Conservation (phyloP, 30 jellyfish, hydroid and myxozoan species). For the Pelagia noctiluca region DNA sequence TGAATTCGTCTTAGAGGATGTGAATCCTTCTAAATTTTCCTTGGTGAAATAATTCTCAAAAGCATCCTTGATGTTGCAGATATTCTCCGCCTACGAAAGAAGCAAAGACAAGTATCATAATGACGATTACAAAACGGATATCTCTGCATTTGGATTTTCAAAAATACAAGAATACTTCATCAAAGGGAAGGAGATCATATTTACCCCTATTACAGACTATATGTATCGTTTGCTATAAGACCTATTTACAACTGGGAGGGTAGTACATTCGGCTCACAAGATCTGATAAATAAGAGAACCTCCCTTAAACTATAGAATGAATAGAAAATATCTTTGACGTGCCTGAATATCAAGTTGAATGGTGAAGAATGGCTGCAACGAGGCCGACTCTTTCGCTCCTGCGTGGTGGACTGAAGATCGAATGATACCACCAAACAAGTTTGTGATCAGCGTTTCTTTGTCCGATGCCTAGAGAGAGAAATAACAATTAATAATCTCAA, state of each 20-base stretch:
- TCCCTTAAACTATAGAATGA: too few species aligned
- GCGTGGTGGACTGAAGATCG: conserved; percentile 97
- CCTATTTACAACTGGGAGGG: too few species aligned
- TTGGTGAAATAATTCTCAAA: conserved; percentile 82
- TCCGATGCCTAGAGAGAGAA: conserved; percentile 52
- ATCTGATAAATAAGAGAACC: too few species aligned
- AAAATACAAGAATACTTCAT: too few species aligned
- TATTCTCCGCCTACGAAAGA: conserved; percentile 74
- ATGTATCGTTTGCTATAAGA: too few species aligned
- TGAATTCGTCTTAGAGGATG: conserved; percentile 91
- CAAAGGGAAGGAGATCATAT: too few species aligned
- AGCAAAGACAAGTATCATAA: not conserved
- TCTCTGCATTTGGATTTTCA: too few species aligned
- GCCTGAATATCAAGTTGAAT: conserved; percentile 96
- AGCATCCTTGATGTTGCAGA: conserved; percentile 85
- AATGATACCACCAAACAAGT: conserved; percentile 88
- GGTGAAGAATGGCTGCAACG: conserved; percentile 97
- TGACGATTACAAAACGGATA: not conserved
- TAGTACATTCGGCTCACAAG: too few species aligned
- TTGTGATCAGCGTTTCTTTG: conserved; percentile 78
- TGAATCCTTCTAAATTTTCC: conserved; percentile 92
- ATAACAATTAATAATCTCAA: not conserved
- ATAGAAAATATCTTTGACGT: not conserved
- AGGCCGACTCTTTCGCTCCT: conserved; percentile 96
- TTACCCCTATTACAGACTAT: too few species aligned